Base-by-base conservation (phyloP, 1,140 invertebrate genomes). In the Drosophila lini region DNA sequence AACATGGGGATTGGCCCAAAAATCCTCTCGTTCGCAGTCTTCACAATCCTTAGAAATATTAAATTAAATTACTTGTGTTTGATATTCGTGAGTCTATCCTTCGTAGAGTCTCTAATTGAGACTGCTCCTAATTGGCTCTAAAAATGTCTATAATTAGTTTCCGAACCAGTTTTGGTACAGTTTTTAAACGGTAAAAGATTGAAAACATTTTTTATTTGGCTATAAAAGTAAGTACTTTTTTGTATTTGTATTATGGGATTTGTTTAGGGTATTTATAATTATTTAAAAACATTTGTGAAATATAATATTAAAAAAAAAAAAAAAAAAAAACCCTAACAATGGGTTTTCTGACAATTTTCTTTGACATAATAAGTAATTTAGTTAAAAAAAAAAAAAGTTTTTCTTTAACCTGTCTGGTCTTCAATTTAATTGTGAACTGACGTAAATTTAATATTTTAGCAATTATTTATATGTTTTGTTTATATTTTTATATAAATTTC, bases 101-200 rank as follows among this genome's bases (percentile, higher is more conserved):
- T 19, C 22, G 22, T 56, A 19, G 10, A 5, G 28, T 13, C 25
- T 16, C 15, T 59, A 59, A 59, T 59, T 63, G 10, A 52, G 16
- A 41, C 36, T n/a, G 25, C 60, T 19, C 22, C 16, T 58, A 62
- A 62, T 62, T 57, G 50, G 38, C 32, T 62, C 22, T 31, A 56
- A 55, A 50, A 56, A 61, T 55, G 58, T 60, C 40, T 44, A 44
- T 60, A 44, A 60, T 64, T 64, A 64, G 55, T 15, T 44, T 44
- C 3, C 8, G 31, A 62, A 40, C 60, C 34, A 31, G 50, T 62
- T 41, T 57, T 16, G 15, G n/a, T 8, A 31, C 7, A 55, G 7
- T n/a, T 38, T 55, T 10, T 10, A 3, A 28, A 13, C 16, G 28
- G 16, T 34, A 7, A 4, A 32, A 52, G 48, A 52, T 52, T 52